Percentiles rank a stretch among this genome's conserved stretches.
Conservation (phyloP, 2,113 vertebrate species). For the Dasyprocta punctata region DNA sequence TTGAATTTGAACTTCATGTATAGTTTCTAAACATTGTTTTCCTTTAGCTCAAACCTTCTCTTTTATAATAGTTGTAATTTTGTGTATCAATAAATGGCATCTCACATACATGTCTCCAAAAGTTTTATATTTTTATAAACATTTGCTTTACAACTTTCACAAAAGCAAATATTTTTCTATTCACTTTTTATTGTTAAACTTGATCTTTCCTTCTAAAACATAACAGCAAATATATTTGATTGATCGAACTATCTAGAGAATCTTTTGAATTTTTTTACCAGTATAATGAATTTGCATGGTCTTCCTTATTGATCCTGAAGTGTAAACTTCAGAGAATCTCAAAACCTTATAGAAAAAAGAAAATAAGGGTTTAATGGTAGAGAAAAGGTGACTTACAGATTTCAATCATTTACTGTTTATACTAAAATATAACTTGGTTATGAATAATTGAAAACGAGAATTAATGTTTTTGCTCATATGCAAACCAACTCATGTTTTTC, state of each 20-base stretch:
- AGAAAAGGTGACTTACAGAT: background rate
- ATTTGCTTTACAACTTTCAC: background rate
- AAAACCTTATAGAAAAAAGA: constrained; percentile 1
- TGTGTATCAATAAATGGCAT: constrained; percentile 1
- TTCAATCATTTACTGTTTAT: background rate
- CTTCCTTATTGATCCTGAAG: background rate
- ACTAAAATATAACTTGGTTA: background rate
- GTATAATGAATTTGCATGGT: background rate
- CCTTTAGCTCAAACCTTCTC: constrained; percentile 28
- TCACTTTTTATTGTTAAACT: background rate
- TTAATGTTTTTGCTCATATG: background rate
- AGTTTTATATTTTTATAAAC: background rate
- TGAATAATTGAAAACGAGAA: background rate
- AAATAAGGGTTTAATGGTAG: background rate
- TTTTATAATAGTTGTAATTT: background rate
- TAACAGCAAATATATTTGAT: background rate
- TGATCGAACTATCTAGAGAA: background rate
- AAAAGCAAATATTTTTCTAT: background rate
- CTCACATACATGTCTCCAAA: constrained; percentile 5
- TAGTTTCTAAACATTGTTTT: constrained; percentile 36
- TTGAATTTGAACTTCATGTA: constrained; percentile 5
- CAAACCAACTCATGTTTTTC: background rate
- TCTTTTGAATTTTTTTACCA: background rate
- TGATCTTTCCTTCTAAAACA: constrained; percentile 10
- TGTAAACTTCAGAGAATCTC: background rate